Evolutionary conservation across 2,888 invertebrate species (phyloP), one percentile per base, ranked within the genome.

Genomic region (Nemotelus nigrinus): DNA sequence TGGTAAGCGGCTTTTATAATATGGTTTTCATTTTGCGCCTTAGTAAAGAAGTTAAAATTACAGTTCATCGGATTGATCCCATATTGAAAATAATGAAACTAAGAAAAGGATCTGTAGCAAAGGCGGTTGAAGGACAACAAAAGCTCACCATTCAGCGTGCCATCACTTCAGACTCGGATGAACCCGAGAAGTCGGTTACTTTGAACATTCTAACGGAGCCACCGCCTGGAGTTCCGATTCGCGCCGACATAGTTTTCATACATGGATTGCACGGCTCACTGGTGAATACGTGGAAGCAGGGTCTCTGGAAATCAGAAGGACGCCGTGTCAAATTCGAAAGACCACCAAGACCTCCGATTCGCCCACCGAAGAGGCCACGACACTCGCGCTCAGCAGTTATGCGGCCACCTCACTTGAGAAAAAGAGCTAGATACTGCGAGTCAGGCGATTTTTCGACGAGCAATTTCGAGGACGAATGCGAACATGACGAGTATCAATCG

Each of bases 201-300:
- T 81, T 87, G 4, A 84, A 87, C 71, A 82, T 87, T 7, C 82
- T 87, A 53, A 85, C 86, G 7, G 85, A 85, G 63, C 87, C 87
- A 3, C 83, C 86, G 6, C 80, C 83, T 3, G 86, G 85, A 43
- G 81, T 81, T 5, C 84, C 85, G 2, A 87, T 87, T 63, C 84
- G 85, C 3, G 90, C 90, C 2, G 96, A 96, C 84, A 90, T 96
- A 43, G 90, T 96, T 41, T 94, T 96, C 83, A 91, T 96, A 0
- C 96, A 96, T 83, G 96, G 95, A 0, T 81, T 87, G 41, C 87
- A 87, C 76, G 91, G 93, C 0, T 95, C 95, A 0, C 88, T 93
- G 48, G 90, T 91, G 41, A 93, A 93, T 83, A 96, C 96, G 0
- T 96, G 96, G 96, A 89, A 93, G 65, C 95, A 95, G 84, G 93